These are phyloP conservation scores for Pholis gunnellus DNA, from an alignment of 2,113 vertebrate species.

Conservation along the genomic window DNA sequence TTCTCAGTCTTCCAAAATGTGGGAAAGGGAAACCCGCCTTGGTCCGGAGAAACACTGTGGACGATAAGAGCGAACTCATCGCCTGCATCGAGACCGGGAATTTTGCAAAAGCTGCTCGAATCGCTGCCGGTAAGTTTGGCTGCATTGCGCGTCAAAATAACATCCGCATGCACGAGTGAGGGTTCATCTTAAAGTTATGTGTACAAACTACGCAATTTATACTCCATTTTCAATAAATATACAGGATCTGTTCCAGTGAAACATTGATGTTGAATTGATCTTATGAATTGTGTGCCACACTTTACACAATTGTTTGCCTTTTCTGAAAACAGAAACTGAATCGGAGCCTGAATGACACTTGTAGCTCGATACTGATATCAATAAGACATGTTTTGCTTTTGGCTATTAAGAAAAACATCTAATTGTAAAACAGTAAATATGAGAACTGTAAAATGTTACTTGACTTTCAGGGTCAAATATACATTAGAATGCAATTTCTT, in stretches of 20 bases:
- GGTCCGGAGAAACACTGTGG: conserved; percentile 93
- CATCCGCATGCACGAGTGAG: background rate
- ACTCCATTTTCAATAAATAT: background rate
- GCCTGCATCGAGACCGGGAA: conserved; percentile 97
- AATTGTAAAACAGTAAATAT: background rate
- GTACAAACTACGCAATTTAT: background rate
- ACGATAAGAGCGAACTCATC: conserved; percentile 94
- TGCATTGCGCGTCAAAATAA: background rate
- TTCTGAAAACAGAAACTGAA: background rate
- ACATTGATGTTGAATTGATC: background rate
- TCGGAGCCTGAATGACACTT: background rate
- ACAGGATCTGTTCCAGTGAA: background rate
- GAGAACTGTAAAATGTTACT: background rate
- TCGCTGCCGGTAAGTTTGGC: conserved; percentile 90
- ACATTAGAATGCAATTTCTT: background rate
- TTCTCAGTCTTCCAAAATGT: conserved; percentile 90
- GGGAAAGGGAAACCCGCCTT: conserved; percentile 96
- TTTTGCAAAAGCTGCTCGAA: conserved; percentile 95
- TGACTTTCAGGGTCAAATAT: background rate
- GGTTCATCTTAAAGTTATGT: background rate
- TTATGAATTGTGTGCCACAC: background rate
- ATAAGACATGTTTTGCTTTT: background rate
- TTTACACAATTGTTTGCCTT: background rate
- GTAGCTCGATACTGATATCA: too few relatives aligned
- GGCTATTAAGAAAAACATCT: background rate